Evolutionary conservation across 2,113 vertebrate species (phyloP).

Genomic region (Ammodramus savannarum): DNA sequence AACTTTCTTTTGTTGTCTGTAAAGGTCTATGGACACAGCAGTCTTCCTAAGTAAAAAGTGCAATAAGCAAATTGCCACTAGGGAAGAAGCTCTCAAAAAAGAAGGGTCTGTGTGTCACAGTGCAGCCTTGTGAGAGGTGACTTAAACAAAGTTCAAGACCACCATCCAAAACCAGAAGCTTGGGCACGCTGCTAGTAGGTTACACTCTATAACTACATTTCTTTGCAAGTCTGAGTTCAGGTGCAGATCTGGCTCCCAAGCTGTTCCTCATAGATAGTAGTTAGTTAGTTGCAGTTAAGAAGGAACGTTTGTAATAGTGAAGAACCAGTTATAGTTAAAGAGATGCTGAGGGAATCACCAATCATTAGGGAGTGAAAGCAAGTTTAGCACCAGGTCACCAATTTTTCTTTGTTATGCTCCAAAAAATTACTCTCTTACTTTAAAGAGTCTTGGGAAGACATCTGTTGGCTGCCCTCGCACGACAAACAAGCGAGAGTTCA

Average conservation of each 20-base stretch:
- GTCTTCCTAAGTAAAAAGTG: not conserved
- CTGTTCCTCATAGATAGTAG: not conserved
- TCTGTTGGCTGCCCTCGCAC: constrained; percentile 93
- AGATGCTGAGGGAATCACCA: not conserved
- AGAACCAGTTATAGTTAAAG: not conserved
- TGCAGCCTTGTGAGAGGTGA: not conserved
- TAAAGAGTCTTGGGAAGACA: constrained; percentile 93
- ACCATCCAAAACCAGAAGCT: not conserved
- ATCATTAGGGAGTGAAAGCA: not conserved
- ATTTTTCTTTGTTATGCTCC: not conserved
- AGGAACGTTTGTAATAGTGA: not conserved
- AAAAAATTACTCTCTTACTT: constrained; percentile 75
- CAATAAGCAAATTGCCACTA: not conserved
- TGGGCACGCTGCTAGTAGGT: not conserved
- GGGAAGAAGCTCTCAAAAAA: not conserved
- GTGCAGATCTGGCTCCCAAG: not conserved
- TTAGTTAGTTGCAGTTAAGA: not conserved
- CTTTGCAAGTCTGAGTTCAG: not conserved
- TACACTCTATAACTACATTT: not conserved
- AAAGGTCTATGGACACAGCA: not conserved
- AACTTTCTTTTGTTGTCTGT: not conserved
- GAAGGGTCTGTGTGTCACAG: not conserved
- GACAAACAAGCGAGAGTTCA: constrained; percentile 92
- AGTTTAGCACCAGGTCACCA: not conserved
- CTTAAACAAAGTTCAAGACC: not conserved